These are phyloP conservation scores for Drosophila limbata DNA, from an alignment of 2,888 invertebrate genomes.

Conservation along the genomic window DNA sequence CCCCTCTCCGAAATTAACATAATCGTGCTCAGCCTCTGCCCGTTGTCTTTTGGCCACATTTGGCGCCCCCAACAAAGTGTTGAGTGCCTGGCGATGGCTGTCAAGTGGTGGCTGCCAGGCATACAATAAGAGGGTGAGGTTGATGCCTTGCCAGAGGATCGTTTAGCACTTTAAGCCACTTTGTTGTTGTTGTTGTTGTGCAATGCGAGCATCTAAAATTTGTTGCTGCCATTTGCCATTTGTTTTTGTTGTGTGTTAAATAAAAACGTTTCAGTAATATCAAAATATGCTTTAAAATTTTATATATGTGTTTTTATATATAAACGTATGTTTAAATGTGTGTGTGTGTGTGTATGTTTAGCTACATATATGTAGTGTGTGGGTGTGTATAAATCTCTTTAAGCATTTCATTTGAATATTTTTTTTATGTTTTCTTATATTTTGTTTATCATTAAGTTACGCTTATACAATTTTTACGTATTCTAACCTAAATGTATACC, in stretches of 20 bases:
- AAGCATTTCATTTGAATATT: constrained; percentile 47
- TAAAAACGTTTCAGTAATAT: constrained; percentile 57
- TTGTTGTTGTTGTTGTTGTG: constrained; percentile 45
- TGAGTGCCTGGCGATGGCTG: constrained; percentile 71
- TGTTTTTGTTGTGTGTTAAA: constrained; percentile 36
- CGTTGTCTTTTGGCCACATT: constrained; percentile 42
- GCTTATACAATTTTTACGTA: constrained; percentile 78
- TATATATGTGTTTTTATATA: constrained; percentile 19
- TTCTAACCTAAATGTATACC: constrained; percentile 77
- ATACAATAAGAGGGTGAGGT: constrained; percentile 34
- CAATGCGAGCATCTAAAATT: constrained; percentile 57
- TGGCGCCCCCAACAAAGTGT: constrained; percentile 68
- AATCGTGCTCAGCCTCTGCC: constrained; percentile 67
- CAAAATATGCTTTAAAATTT: constrained; percentile 66
- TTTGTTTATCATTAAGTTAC: constrained; percentile 75
- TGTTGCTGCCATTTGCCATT: constrained; percentile 8
- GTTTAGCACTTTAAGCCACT: constrained; percentile 53
- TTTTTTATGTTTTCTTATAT: constrained; percentile 44
- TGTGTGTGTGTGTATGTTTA: constrained; percentile 38
- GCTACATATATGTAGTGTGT: constrained; percentile 25
- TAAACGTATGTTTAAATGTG: constrained; percentile 21
- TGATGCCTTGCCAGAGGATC: constrained; percentile 28
- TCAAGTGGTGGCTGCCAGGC: constrained; percentile 72
- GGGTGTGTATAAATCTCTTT: constrained; percentile 42
- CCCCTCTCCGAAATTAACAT: constrained; percentile 68